Conservation (phyloP, 2,797 vertebrate genomes). For the Parotocinclus haroldoi region DNA sequence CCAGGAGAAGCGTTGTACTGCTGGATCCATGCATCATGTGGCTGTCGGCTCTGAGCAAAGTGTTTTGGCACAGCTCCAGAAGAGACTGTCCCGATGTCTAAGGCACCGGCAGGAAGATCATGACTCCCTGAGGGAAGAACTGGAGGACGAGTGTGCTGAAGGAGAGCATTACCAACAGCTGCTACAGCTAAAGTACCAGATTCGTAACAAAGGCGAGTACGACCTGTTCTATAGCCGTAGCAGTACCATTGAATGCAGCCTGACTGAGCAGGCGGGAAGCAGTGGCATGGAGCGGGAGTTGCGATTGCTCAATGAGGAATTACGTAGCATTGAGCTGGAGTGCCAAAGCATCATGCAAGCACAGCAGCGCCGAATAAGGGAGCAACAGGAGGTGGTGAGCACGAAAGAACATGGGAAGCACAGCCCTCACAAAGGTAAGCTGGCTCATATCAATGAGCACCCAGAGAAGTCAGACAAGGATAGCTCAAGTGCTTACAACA, state of each 20-base stretch:
- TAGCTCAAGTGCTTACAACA: constrained; percentile 96
- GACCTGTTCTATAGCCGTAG: constrained; percentile 90
- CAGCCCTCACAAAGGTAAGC: constrained; percentile 74
- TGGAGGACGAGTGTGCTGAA: constrained; percentile 71
- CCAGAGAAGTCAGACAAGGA: constrained; percentile 95
- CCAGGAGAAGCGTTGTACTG: constrained; percentile 72
- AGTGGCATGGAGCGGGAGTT: constrained; percentile 86
- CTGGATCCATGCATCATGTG: constrained; percentile 65
- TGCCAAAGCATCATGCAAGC: constrained; percentile 98
- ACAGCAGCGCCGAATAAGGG: constrained; percentile 78
- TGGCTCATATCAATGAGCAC: constrained; percentile 81
- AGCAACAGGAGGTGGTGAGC: constrained; percentile 22
- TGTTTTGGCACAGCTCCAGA: constrained; percentile 77
- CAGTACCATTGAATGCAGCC: constrained; percentile 86
- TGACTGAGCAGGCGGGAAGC: constrained; percentile 67
- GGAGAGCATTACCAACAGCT: constrained; percentile 89
- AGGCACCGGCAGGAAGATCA: constrained; percentile 66
- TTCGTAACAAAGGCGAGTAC: constrained; percentile 87
- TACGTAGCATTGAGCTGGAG: constrained; percentile 91
- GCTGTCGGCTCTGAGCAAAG: constrained; percentile 83
- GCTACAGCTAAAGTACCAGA: constrained; percentile 92
- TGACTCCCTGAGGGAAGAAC: constrained; percentile 62
- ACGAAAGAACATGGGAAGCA: constrained; percentile 70
- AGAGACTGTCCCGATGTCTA: constrained; percentile 66
- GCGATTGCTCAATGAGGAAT: constrained; percentile 90